These are phyloP conservation scores for Scaptomyza pallida DNA, from an alignment of 1,140 invertebrate species.

Conservation along the genomic window DNA sequence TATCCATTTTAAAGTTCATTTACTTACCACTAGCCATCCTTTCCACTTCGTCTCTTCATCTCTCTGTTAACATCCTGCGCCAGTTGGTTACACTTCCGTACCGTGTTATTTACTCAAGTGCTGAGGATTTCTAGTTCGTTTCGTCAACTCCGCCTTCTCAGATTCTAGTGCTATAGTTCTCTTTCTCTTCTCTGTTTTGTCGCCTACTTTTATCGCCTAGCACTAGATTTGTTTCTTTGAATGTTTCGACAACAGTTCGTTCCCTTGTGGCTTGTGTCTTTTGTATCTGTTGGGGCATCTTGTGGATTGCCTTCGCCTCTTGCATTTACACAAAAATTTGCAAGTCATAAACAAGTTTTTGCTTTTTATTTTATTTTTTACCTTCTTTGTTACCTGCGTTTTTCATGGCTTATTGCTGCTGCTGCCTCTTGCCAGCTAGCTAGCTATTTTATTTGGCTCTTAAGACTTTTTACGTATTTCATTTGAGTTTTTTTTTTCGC, in stretches of 20 bases:
- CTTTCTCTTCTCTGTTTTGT: constrained; percentile 1
- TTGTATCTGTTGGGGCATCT: constrained; percentile 47
- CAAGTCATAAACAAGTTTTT: constrained; percentile 82
- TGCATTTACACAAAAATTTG: constrained; percentile 72
- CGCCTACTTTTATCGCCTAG: constrained; percentile 1
- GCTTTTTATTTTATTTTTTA: constrained; percentile 54
- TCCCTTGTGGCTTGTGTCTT: constrained; percentile 21
- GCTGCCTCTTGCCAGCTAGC: not conserved
- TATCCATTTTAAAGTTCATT: constrained; percentile 78
- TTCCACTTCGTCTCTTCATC: not conserved
- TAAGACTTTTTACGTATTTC: constrained; percentile 36
- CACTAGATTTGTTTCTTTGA: constrained; percentile 44
- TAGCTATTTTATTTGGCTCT: constrained; percentile 21
- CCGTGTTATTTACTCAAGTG: constrained; percentile 77
- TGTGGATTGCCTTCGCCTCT: constrained; percentile 42
- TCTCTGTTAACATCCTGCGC: constrained; percentile 19
- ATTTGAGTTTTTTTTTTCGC: constrained; percentile 35
- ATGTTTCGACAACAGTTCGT: constrained; percentile 39
- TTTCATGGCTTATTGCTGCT: constrained; percentile 14
- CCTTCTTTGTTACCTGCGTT: constrained; percentile 52
- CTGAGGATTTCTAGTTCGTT: constrained; percentile 77
- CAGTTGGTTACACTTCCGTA: constrained; percentile 71
- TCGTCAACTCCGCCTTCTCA: constrained; percentile 43
- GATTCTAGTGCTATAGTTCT: not conserved
- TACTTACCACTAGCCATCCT: constrained; percentile 47